Evolutionary conservation across 2,888 invertebrate genomes (phyloP), one percentile per base, ranked within the genome.

Genomic region (Eudasyphora cyanicolor): DNA sequence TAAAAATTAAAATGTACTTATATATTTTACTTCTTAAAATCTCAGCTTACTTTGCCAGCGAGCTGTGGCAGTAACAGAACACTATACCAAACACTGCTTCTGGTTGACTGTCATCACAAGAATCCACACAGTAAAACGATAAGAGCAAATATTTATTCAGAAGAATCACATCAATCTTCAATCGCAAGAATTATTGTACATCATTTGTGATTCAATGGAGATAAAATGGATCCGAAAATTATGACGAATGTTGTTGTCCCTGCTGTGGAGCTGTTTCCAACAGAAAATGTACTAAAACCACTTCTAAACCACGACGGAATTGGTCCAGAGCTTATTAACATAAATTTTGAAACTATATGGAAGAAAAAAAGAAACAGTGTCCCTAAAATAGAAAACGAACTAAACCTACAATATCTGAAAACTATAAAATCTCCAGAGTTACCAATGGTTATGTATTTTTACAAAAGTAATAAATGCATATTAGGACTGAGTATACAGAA

Each of bases 341-440:
- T 77, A 12, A 70, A 77, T 60, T 77, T 77, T 42, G 60, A 77
- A 70, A 71, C 70, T 27, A 38, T 77, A 29, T 57, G 70, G 70
- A 57, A 24, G 42, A 70, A 70, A 70, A 77, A 77, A 77, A 32
- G 42, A 69, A 32, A 35, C 69, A 29, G 69, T 32, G 54, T 38
- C 29, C 24, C 29, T 54, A 17, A 38, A 69, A 57, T 77, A 60
- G 71, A 71, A 71, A 71, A 78, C n/a, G 62, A 78, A 57, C 62
- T 78, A 35, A 70, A 60, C 69, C 51, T 42, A 17, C 51, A 57
- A 38, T 42, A 57, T 57, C 19, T 57, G 54, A 60, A 74, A 74
- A 45, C 35, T 60, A 60, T 60, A 38, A 75, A 62, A 64, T 62
- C 62, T 17, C 42, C 62, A 62, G 62, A 64, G 45, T 17, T 17